Base-by-base conservation (phyloP, 2,113 vertebrate genomes). In the Chinchilla lanigera region DNA sequence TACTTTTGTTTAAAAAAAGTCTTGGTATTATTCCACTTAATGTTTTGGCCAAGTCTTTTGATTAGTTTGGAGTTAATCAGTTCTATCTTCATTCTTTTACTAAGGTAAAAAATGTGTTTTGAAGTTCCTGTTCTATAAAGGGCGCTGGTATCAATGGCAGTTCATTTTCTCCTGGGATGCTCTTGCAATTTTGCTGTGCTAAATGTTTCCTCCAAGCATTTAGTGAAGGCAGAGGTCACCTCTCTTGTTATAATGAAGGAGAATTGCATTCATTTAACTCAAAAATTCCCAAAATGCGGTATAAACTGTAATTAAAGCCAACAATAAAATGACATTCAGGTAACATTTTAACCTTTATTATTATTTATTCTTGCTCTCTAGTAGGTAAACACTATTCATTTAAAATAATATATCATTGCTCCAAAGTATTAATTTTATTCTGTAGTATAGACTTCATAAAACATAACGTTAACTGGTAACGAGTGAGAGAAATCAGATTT, bases 241-340 rank as follows among this genome's bases (percentile, higher is more conserved):
- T 97, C 87, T 97, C 56, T 97, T 97, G 80, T 95, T 97, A 50
- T 50, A 96, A 97, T 97, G 93, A 97, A 96, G 95, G 96, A 97
- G 96, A 97, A 44, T 96, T 96, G 92, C 86, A 95, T 86, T 7
- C 50, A 44, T 97, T 98, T 97, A 97, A 97, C 95, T 96, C 94
- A 95, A 17, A 95, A 41, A 92, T 97, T 96, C n/a, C 89, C 89
- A 92, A 92, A 96, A 77, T 95, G 63, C 63, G 86, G 24, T 73
- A 33, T 73, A 97, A 96, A 90, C 95, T 17, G 41, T 82, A 96
- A 96, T 87, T 90, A 94, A 93, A 95, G 7, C 19, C 33, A 44
- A 58, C 41, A 93, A 82, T 94, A 93, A 52, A 44, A 88, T 73
- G 20, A 80, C 47, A 73, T n/a, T 58, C 41, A 97, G 50, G 33